phyloP scores from a whole-genome alignment of 2,113 vertebrate species.

The Grus americana region DNA sequence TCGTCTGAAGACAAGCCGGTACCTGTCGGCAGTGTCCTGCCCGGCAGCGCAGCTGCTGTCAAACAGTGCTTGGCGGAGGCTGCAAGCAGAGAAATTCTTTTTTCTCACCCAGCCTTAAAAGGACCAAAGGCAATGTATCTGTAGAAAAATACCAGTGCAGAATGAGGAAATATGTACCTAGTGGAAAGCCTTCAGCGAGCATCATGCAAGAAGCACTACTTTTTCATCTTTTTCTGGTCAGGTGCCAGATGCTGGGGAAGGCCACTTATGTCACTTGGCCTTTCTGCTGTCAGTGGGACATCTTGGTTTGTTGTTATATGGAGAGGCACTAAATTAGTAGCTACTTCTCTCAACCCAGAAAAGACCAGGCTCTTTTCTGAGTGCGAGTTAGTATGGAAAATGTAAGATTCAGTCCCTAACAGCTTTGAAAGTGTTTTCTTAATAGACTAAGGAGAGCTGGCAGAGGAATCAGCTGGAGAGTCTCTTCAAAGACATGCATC shows the following conservation, averaged over 20 bases:
- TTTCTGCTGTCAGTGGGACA: background rate
- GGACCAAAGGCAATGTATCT: background rate
- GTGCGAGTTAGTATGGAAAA: background rate
- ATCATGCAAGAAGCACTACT: background rate
- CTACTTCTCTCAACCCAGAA: background rate
- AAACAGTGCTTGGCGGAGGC: background rate
- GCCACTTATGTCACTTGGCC: background rate
- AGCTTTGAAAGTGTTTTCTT: background rate
- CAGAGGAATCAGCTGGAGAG: background rate
- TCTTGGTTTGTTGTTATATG: background rate
- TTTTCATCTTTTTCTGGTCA: background rate
- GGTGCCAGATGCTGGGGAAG: background rate
- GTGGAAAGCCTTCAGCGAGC: background rate
- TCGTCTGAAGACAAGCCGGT: background rate
- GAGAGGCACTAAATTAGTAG: background rate
- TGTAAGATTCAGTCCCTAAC: background rate
- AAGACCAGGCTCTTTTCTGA: background rate
- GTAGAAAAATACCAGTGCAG: background rate
- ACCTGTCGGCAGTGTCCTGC: background rate
- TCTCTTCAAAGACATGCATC: background rate
- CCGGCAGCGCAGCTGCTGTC: background rate
- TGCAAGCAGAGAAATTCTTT: background rate
- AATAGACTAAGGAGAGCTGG: background rate
- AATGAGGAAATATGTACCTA: background rate
- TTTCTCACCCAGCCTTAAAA: background rate